phyloP scores from a whole-genome alignment of 2,888 invertebrate species.

The Hemicrepidius hirtus region DNA sequence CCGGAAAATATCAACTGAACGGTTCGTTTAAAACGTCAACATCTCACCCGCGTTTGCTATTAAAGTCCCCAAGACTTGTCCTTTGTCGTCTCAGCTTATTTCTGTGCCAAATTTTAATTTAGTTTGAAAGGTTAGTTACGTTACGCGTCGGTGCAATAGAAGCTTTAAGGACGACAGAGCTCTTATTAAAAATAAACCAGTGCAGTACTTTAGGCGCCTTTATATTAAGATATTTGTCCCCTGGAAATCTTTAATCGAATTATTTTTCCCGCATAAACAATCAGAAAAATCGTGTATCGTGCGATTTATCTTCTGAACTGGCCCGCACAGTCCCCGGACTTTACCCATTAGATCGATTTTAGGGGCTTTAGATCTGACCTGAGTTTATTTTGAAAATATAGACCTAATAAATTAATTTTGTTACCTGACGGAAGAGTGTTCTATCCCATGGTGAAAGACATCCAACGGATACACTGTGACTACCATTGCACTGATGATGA shows the following conservation, averaged over 20 bases:
- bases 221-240: no score
- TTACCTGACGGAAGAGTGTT: conserved; percentile 66
- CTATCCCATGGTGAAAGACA: conserved; percentile 62
- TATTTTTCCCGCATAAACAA: no score
- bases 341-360: no score
- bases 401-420: no score
- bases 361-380: no score
- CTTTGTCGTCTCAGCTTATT: background rate
- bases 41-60: no score
- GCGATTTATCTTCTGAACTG: no score
- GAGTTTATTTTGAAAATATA: no score
- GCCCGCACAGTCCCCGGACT: no score
- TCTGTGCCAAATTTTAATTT: conserved; percentile 18
- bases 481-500: conserved; percentile 30
- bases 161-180: background rate
- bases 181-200: background rate
- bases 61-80: background rate
- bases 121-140: conserved; percentile 15
- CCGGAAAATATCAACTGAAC: background rate
- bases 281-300: no score
- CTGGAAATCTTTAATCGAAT: no score
- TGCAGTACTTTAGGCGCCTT: background rate
- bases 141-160: conserved; percentile 1
- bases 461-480: conserved; percentile 65
- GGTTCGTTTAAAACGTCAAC: no score